Evolutionary conservation across 2,113 vertebrate genomes (phyloP), one percentile per base, ranked within the genome.

Genomic region (Cheirogaleus medius): DNA sequence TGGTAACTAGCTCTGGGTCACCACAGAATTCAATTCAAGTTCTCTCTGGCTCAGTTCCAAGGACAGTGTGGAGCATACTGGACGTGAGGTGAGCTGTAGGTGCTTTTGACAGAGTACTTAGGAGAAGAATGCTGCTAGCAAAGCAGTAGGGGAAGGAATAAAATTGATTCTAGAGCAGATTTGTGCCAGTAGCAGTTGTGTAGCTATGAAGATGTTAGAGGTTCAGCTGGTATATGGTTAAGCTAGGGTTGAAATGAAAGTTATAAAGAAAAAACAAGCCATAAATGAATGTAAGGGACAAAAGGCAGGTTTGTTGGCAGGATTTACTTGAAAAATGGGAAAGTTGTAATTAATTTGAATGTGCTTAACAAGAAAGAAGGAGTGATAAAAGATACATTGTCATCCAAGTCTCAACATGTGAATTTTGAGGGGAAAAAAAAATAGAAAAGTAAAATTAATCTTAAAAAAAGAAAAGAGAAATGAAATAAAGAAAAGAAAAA

Each of bases 251-350:
- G 81, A 90, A n/a, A 74, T 83, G 78, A 84, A 95, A 54, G 39
- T 78, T 85, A 42, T 7, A 74, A 39, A 78, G 64, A 69, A 42
- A 80, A 81, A 85, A 58, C 21, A n/a, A 88, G 20, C 34, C 52
- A 56, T 58, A 39, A 68, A 63, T n/a, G 37, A 73, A 32, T 54
- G 6, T 74, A 71, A 86, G 18, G 47, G 23, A 83, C 21, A 76
- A 94, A 95, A 84, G 60, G n/a, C 52, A 95, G 34, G 63, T 81
- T 64, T 81, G 32, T 81, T 85, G 44, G 71, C 32, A 94, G 54
- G 47, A n/a, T 87, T 84, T 77, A 78, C 64, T 88, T 92, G 29
- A 76, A 97, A 94, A 58, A 74, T 49, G 39, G 63, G 89, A 86
- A 96, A 84, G 54, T 81, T 90, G 64, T 78, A 76, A 87, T 77